Conservation (phyloP, 1,140 invertebrate species). For the Zaprionus capensis region DNA sequence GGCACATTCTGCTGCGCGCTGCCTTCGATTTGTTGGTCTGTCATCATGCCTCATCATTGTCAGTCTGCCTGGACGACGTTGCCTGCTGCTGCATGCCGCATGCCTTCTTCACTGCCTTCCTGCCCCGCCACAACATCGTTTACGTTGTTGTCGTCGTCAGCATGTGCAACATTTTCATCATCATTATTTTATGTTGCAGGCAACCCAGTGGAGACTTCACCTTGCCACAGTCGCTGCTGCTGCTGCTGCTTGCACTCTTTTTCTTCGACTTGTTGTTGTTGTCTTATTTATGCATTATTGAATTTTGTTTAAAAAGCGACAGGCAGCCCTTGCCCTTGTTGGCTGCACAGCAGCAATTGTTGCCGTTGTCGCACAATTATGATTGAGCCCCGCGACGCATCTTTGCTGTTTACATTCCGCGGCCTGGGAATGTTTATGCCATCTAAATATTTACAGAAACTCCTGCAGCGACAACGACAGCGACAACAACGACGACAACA, state of each 20-base stretch:
- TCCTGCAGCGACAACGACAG: conserved; percentile 3
- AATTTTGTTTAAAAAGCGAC: conserved; percentile 77
- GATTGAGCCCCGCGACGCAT: conserved; percentile 13
- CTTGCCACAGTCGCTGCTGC: conserved; percentile 37
- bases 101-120: conserved; percentile 1
- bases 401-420: conserved; percentile 26
- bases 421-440: conserved; percentile 73
- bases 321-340: conserved; percentile 15
- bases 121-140: conserved; percentile 5
- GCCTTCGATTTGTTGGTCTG: conserved; percentile 81
- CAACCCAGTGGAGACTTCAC: conserved; percentile 41
- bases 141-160: conserved; percentile 49
- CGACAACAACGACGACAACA: background rate
- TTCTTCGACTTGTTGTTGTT: conserved; percentile 19
- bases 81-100: conserved; percentile 23
- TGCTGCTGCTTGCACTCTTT: conserved; percentile 22
- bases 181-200: conserved; percentile 79
- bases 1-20: conserved; percentile 40
- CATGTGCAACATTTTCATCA: conserved; percentile 81
- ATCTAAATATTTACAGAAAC: conserved; percentile 45
- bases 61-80: conserved; percentile 47
- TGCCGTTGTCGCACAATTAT: conserved; percentile 51
- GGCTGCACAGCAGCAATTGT: conserved; percentile 7
- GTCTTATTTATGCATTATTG: conserved; percentile 74
- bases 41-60: conserved; percentile 82